These are phyloP conservation scores for Hemichromis elongatus DNA, from an alignment of 2,113 vertebrate genomes.

Conservation along the genomic window DNA sequence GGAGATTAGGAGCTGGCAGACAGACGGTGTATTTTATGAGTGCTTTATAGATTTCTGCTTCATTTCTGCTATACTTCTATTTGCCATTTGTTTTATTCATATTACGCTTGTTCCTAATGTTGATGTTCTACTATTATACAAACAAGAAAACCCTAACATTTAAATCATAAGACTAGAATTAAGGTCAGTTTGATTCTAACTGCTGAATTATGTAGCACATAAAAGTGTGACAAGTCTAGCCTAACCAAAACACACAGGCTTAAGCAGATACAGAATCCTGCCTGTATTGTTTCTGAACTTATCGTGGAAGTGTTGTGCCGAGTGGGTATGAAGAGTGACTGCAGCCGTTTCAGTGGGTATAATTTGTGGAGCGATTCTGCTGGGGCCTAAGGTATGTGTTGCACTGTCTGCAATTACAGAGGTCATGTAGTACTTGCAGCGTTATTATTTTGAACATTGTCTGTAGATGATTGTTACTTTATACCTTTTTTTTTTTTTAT, in stretches of 20 bases:
- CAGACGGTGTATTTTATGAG: background rate
- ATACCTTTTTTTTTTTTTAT: background rate
- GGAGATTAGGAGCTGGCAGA: background rate
- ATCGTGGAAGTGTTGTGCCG: background rate
- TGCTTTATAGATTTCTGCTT: background rate
- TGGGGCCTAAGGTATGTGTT: background rate
- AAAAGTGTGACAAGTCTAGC: background rate
- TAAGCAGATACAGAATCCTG: background rate
- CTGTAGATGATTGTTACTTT: background rate
- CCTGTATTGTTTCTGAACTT: background rate
- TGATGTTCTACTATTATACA: background rate
- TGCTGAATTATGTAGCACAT: background rate
- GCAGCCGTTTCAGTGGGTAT: background rate
- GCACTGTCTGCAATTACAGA: background rate
- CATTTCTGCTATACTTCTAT: background rate
- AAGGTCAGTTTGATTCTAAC: background rate
- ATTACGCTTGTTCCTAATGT: background rate
- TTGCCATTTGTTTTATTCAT: background rate
- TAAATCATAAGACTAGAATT: background rate
- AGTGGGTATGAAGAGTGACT: background rate
- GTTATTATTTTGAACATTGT: background rate
- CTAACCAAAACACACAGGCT: background rate
- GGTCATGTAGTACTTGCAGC: background rate
- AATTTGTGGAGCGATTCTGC: background rate
- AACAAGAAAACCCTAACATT: background rate